phyloP scores from a whole-genome alignment of 2,797 vertebrate species.

The Petrocephalus sullivani region DNA sequence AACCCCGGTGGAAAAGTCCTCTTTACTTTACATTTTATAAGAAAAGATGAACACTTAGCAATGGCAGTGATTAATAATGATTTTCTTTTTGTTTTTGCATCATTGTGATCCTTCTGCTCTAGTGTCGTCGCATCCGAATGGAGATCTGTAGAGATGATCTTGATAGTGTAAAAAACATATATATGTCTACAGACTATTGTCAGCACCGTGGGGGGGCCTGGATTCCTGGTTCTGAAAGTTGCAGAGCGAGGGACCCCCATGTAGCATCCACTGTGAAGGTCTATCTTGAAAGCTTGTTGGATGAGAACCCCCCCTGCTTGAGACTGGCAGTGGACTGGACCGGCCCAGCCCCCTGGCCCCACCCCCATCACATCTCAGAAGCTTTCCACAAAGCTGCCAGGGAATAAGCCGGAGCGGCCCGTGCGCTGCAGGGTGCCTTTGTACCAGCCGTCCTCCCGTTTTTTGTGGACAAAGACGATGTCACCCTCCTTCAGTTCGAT shows the following conservation, averaged over 20 bases:
- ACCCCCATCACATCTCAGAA: constrained; percentile 60
- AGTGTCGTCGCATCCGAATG: neutral
- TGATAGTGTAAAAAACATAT: neutral
- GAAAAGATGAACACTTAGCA: neutral
- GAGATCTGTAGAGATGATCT: neutral
- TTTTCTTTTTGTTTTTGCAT: neutral
- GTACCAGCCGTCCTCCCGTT: constrained; percentile 97
- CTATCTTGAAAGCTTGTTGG: neutral
- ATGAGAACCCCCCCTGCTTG: neutral
- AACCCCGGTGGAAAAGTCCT: neutral
- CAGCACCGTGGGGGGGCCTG: neutral
- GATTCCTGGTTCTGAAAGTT: neutral
- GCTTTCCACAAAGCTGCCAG: constrained; percentile 96
- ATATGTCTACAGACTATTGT: neutral
- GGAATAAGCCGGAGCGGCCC: constrained; percentile 93
- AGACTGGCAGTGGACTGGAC: neutral
- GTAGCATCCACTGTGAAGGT: neutral
- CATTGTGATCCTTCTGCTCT: neutral
- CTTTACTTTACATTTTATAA: neutral
- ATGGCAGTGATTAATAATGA: constrained; percentile 21
- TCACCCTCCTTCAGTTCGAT: constrained; percentile 98
- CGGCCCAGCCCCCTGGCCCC: neutral
- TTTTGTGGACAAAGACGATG: constrained; percentile 96
- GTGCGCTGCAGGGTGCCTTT: constrained; percentile 97
- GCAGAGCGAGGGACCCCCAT: neutral